Evolutionary conservation across 2,888 invertebrate species (phyloP).

Genomic region (Dione juno): DNA sequence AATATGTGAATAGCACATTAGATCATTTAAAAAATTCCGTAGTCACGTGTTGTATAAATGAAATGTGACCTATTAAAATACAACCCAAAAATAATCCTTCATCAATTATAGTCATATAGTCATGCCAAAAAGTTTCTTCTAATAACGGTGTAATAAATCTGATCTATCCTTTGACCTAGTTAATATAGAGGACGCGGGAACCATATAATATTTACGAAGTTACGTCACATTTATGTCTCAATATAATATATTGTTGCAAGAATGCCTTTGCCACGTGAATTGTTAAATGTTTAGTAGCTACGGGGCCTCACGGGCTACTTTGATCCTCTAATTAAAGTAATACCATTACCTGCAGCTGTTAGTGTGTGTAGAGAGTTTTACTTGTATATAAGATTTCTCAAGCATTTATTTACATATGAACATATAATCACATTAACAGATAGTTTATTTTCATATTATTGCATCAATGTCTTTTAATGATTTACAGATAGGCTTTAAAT

Average conservation of each 20-base stretch:
- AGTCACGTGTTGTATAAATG: no score
- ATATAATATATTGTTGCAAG: constrained; percentile 20
- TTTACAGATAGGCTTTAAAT: no score
- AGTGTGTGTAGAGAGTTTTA: neutral
- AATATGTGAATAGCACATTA: neutral
- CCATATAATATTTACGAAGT: constrained; percentile 19
- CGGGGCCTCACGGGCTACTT: constrained; percentile 24
- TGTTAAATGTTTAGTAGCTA: constrained; percentile 21
- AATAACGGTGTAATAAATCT: neutral
- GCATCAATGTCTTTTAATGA: no score
- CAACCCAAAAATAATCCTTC: neutral
- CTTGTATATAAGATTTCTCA: neutral
- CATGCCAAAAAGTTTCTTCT: neutral
- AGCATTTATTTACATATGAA: neutral
- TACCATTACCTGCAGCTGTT: neutral
- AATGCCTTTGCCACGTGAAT: constrained; percentile 29
- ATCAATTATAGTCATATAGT: neutral
- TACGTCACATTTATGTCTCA: constrained; percentile 8
- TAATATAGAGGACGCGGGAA: constrained; percentile 19
- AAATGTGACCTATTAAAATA: no score
- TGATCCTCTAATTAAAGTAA: constrained; percentile 24
- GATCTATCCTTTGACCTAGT: constrained; percentile 16
- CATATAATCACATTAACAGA: neutral
- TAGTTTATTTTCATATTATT: no score
- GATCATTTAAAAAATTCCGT: neutral